These are phyloP conservation scores for Neoarius graeffei DNA, from an alignment of 2,113 vertebrate genomes.

Conservation along the genomic window DNA sequence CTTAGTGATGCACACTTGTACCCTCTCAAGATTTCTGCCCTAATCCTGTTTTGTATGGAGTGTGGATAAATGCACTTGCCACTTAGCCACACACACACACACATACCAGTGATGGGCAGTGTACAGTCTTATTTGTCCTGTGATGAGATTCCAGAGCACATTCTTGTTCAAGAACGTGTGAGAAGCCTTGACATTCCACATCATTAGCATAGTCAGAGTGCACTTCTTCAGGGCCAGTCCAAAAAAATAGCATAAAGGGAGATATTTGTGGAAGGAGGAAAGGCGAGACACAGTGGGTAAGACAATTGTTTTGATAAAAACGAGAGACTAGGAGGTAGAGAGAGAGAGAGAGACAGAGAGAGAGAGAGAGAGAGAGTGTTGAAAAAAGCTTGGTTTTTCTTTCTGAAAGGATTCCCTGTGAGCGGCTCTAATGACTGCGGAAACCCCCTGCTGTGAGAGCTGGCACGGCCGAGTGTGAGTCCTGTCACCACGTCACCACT, in stretches of 20 bases:
- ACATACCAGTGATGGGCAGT: constrained; percentile 3
- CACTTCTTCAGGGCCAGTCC: constrained; percentile 34
- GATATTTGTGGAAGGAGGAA: constrained; percentile 38
- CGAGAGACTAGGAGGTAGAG: constrained; percentile 22
- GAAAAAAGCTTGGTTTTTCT: constrained; percentile 35
- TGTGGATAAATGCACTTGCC: constrained; percentile 36
- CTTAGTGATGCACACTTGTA: constrained; percentile 38
- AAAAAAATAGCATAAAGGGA: constrained; percentile 18
- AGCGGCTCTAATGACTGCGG: constrained; percentile 51
- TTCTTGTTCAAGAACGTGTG: constrained; percentile 37
- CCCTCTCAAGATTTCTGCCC: constrained; percentile 38
- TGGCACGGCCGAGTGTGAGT: constrained; percentile 37
- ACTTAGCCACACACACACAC: constrained; percentile 22
- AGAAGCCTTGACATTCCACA: constrained; percentile 40
- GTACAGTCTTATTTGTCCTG: constrained; percentile 23
- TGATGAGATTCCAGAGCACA: constrained; percentile 30
- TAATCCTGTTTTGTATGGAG: constrained; percentile 19
- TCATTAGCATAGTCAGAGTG: constrained; percentile 24
- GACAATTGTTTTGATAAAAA: constrained; percentile 32
- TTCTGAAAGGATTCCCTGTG: constrained; percentile 48
- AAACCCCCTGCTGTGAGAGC: constrained; percentile 46
- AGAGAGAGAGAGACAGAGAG: constrained; percentile 12
- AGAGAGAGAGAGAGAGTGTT: constrained; percentile 11
- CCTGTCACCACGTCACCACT: constrained; percentile 31
- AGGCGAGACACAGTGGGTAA: constrained; percentile 17